Percentiles rank a stretch among this genome's conserved stretches.
Evolutionary conservation across 1,140 invertebrate species (phyloP).

Genomic region (Apis mellifera): Amel_HAv3.1 CM009932.2:5454501-5455000

Average conservation of each 20-base stretch:
- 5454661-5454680: not conserved
- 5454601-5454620: slow-evolving; percentile 1
- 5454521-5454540: slow-evolving; percentile 31
- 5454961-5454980: not conserved
- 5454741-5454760: not conserved
- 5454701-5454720: no score
- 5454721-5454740: no score
- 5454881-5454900: not conserved
- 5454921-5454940: not conserved
- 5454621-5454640: not conserved
- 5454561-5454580: slow-evolving; percentile 13
- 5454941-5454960: not conserved
- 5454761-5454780: slow-evolving; percentile 2
- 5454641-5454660: no score
- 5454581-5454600: not conserved
- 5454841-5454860: not conserved
- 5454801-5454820: slow-evolving; percentile 31
- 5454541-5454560: slow-evolving; percentile 20
- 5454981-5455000: not conserved
- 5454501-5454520: slow-evolving; percentile 31
- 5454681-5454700: not conserved
- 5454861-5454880: not conserved
- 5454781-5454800: slow-evolving; percentile 35
- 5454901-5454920: not conserved
- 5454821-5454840: not conserved